These are phyloP conservation scores for Sphaerophoria taeniata DNA, from an alignment of 2,888 invertebrate genomes.

Conservation along the genomic window DNA sequence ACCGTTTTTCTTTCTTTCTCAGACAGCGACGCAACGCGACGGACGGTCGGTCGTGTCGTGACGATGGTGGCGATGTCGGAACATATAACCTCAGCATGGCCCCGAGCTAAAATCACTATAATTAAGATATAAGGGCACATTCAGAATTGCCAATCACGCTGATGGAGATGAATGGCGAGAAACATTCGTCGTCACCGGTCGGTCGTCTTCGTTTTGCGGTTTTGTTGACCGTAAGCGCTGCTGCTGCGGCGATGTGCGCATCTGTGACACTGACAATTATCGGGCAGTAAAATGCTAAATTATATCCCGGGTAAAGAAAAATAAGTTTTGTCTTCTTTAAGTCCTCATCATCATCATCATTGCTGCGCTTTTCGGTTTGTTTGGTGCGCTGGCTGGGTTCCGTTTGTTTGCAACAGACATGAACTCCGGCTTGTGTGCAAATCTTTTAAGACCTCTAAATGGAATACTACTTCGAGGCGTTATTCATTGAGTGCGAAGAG, in stretches of 20 bases:
- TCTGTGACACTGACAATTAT: conserved; percentile 74
- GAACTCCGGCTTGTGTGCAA: no score
- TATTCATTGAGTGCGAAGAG: conserved; percentile 72
- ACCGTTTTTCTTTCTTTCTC: no score
- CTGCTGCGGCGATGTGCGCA: conserved; percentile 14
- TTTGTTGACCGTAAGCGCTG: neutral
- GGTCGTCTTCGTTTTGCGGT: conserved; percentile 21
- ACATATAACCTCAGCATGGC: conserved; percentile 46
- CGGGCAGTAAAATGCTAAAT: conserved; percentile 71
- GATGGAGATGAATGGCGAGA: conserved; percentile 69
- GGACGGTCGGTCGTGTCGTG: conserved; percentile 10
- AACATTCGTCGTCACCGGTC: neutral
- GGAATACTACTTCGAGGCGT: conserved; percentile 64
- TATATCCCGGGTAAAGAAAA: conserved; percentile 52
- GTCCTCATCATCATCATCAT: neutral
- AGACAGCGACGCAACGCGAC: neutral
- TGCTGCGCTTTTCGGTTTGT: neutral
- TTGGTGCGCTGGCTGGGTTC: neutral
- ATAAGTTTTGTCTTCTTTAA: conserved; percentile 42
- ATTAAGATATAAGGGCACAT: conserved; percentile 81
- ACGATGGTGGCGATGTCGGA: neutral
- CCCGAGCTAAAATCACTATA: conserved; percentile 79
- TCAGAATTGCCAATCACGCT: conserved; percentile 77
- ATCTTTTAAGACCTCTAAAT: neutral
- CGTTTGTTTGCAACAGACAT: neutral